phyloP scores from a whole-genome alignment of 2,797 vertebrate genomes.

The Cyprinella venusta region DNA sequence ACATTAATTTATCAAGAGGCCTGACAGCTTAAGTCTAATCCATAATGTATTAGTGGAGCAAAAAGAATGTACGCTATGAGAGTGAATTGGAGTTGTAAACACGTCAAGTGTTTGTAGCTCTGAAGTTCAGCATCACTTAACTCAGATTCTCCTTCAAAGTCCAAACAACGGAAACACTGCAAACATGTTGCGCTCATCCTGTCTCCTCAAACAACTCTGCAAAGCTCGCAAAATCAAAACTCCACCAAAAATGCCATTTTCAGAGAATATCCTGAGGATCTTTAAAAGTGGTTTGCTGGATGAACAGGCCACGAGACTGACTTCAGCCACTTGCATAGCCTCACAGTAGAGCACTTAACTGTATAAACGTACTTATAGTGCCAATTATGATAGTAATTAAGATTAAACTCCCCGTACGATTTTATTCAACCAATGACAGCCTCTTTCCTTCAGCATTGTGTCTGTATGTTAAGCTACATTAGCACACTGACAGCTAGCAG shows the following conservation, averaged over 20 bases:
- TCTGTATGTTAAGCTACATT: constrained; percentile 15
- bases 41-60: background rate
- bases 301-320: constrained; percentile 35
- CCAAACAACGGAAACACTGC: background rate
- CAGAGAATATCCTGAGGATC: background rate
- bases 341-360: background rate
- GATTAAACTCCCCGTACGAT: background rate
- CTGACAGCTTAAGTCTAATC: background rate
- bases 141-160: background rate
- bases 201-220: background rate
- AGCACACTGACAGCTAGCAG: constrained; percentile 45
- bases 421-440: constrained; percentile 9
- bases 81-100: background rate
- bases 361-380: background rate
- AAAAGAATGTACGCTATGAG: background rate
- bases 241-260: background rate
- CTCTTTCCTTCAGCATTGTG: background rate
- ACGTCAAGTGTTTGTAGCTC: background rate
- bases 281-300: background rate
- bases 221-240: background rate
- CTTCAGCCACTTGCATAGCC: background rate
- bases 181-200: background rate
- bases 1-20: background rate
- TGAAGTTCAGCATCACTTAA: constrained; percentile 9
- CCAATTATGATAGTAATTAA: background rate